A percentile compares a stretch with the other conserved stretches of the same genome.
These are phyloP conservation scores for Apoderus coryli DNA, from an alignment of 2,888 invertebrate species.

Conservation along the genomic window DNA sequence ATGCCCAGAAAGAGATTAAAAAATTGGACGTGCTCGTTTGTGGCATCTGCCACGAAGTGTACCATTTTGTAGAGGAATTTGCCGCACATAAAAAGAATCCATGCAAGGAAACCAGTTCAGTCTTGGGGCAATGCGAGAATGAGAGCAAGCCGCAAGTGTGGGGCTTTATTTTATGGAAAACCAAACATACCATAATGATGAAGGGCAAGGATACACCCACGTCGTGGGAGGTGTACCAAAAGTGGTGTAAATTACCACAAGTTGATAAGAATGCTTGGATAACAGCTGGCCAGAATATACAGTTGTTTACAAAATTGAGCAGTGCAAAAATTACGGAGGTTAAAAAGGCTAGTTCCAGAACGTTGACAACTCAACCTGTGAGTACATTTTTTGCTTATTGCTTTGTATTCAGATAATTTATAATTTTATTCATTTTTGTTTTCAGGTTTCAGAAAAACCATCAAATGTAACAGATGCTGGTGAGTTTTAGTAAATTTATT, in stretches of 20 bases:
- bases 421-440: no score
- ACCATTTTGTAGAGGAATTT: slow-evolving; percentile 67
- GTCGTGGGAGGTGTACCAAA: slow-evolving; percentile 71
- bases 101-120: slow-evolving; percentile 43
- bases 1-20: slow-evolving; percentile 61
- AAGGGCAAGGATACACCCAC: slow-evolving; percentile 44
- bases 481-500: no score
- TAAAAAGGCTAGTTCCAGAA: no score
- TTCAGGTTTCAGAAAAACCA: no score
- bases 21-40: slow-evolving; percentile 67
- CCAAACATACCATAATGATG: slow-evolving; percentile 36
- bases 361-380: slow-evolving; percentile 1
- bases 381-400: no score
- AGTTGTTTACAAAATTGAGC: slow-evolving; percentile 51
- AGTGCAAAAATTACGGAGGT: slow-evolving; percentile 51
- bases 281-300: slow-evolving; percentile 61
- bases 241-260: slow-evolving; percentile 69
- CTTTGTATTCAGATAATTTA: no score
- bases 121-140: slow-evolving; percentile 47
- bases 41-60: slow-evolving; percentile 68
- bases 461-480: no score
- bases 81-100: slow-evolving; percentile 51
- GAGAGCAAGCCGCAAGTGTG: slow-evolving; percentile 73
- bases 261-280: slow-evolving; percentile 65
- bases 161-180: slow-evolving; percentile 75